Percentiles rank a stretch among this genome's conserved stretches.
Evolutionary conservation across 1,140 invertebrate genomes (phyloP).

Genomic region (Drosophila triauraria): DNA sequence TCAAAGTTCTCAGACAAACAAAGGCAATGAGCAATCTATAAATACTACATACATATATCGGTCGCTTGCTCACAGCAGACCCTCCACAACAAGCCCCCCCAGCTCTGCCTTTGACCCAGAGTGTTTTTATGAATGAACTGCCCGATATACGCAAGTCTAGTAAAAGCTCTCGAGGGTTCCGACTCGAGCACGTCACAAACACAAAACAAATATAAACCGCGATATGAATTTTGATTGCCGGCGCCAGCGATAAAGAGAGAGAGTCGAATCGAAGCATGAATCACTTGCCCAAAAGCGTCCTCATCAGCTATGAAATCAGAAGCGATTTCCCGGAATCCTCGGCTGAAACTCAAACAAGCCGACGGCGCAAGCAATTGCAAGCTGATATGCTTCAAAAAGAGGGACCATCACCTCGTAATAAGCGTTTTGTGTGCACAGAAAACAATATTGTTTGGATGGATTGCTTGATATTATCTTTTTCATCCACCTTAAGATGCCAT

Average conservation of each 20-base stretch:
- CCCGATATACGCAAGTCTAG: constrained; percentile 22
- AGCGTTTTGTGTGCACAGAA: constrained; percentile 3
- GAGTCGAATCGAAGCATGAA: constrained; percentile 43
- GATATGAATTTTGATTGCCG: constrained; percentile 43
- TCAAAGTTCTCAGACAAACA: constrained; percentile 21
- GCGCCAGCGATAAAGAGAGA: constrained; percentile 19
- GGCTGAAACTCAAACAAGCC: constrained; percentile 60
- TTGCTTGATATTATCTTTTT: background rate
- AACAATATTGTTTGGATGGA: constrained; percentile 8
- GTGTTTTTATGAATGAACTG: constrained; percentile 37
- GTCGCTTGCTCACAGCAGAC: constrained; percentile 22
- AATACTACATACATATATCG: constrained; percentile 10
- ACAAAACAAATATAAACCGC: constrained; percentile 39
- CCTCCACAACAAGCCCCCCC: background rate
- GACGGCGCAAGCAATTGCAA: constrained; percentile 63
- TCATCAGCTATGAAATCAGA: constrained; percentile 69
- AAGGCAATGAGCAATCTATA: constrained; percentile 19
- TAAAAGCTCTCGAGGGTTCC: constrained; percentile 34
- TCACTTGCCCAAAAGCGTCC: constrained; percentile 65
- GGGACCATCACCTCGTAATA: constrained; percentile 11
- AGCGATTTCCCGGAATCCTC: constrained; percentile 60
- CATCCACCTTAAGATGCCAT: background rate
- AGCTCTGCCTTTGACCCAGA: constrained; percentile 1
- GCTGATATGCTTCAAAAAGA: constrained; percentile 21
- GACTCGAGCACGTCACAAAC: constrained; percentile 12